Base-by-base conservation (phyloP, 2,113 vertebrate genomes). In the Isichthys henryi region DNA sequence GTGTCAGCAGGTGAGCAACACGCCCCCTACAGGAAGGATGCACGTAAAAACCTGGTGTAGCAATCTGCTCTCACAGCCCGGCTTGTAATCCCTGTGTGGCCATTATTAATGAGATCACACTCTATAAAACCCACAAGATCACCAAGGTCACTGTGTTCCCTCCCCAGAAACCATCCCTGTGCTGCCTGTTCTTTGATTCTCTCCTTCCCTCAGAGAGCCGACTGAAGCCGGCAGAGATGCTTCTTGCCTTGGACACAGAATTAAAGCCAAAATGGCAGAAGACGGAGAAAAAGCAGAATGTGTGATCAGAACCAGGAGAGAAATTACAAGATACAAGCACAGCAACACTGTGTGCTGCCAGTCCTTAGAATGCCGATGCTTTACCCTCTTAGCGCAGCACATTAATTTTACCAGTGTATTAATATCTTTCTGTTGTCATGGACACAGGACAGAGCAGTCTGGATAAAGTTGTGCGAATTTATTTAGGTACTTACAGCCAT, bases 201-300 rank as follows among this genome's bases (percentile, higher is more conserved):
- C 48, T 19, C 31, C 10, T 89, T 15, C 39, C 90, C 93, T 92
- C n/a, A 45, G 92, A 93, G 53, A 88, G 88, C 2, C 91, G 66
- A 15, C 35, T 90, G 53, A 77, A 89, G 3, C 92, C 94, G 0
- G 80, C 94, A 87, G 91, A 94, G 91, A 93, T 94, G 93, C 94
- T 91, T 0, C 66, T 94, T 92, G 91, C 90, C 0, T 50, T 95
- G 90, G 93, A 93, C 80, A n/a, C 80, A 43, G 93, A 94, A 52
- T 88, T 92, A 8, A 66, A 93, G 74, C 89, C 91, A 91, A 4
- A 91, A 66, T 58, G 58, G 49, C 49, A 89, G 39, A 70, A 49
- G 0, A 89, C 87, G 0, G 27, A 92, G 48, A 31, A 89, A 1
- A 11, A 15, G n/a, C 62, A 50, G 62, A 70, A 88, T 17, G 1